Evolutionary conservation across 2,113 vertebrate species (phyloP).

Genomic region (Dolichotis patagonum): DNA sequence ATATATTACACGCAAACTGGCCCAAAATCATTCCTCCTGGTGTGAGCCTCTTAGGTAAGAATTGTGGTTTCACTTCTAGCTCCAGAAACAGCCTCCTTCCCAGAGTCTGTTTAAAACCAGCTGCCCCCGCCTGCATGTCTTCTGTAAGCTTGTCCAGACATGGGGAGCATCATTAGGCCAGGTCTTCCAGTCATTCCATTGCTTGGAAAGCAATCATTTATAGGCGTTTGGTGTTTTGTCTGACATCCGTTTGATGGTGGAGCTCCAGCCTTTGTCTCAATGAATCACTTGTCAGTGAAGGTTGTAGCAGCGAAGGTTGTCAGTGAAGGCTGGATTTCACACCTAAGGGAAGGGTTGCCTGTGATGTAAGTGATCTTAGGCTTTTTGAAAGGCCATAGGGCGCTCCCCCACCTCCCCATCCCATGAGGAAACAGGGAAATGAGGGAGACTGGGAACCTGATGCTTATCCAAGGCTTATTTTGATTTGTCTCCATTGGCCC

Average conservation of each 20-base stretch:
- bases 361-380: slow-evolving; percentile 52
- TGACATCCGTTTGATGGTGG: slow-evolving; percentile 72
- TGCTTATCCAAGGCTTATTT: slow-evolving; percentile 45
- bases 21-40: background rate
- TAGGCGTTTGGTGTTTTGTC: slow-evolving; percentile 66
- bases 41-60: slow-evolving; percentile 44
- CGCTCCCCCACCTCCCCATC: background rate
- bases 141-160: slow-evolving; percentile 73
- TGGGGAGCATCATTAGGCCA: slow-evolving; percentile 43
- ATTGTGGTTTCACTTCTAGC: background rate
- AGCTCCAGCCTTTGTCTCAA: slow-evolving; percentile 62
- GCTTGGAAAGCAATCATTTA: slow-evolving; percentile 63
- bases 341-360: slow-evolving; percentile 34
- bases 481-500: background rate
- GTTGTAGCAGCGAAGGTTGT: slow-evolving; percentile 23
- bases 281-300: slow-evolving; percentile 61
- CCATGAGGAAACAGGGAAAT: background rate
- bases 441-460: background rate
- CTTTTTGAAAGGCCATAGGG: background rate
- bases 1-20: background rate
- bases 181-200: slow-evolving; percentile 38
- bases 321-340: slow-evolving; percentile 55
- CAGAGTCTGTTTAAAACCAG: slow-evolving; percentile 13
- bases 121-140: background rate
- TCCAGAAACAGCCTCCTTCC: slow-evolving; percentile 36